Evolutionary conservation across 2,113 vertebrate species (phyloP).

Genomic region (Aptenodytes forsteri): DNA sequence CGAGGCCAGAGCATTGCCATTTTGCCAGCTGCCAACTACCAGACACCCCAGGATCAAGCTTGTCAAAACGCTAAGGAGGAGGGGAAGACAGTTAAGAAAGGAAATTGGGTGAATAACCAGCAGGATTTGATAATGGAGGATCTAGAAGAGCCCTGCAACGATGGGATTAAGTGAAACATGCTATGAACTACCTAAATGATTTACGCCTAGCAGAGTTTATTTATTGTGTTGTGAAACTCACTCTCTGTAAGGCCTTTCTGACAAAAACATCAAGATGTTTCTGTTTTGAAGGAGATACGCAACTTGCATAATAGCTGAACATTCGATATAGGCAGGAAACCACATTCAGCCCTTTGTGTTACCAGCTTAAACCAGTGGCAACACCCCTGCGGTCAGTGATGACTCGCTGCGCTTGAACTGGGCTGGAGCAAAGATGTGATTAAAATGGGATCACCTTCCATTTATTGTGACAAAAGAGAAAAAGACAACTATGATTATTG

Average conservation of each 20-base stretch:
- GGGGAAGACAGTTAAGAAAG: not conserved
- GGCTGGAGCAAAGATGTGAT: not conserved
- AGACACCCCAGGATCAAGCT: not conserved
- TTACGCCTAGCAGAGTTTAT: not conserved
- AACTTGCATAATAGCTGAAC: not conserved
- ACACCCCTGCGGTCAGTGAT: too few relatives aligned
- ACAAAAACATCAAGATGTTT: not conserved
- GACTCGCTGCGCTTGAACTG: not conserved
- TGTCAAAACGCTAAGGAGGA: not conserved
- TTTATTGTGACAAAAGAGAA: not conserved
- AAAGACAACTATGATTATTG: not conserved
- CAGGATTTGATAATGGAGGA: constrained; percentile 83
- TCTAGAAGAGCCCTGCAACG: constrained; percentile 68
- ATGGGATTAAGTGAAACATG: constrained; percentile 44
- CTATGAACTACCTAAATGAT: not conserved
- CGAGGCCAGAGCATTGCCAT: constrained; percentile 72
- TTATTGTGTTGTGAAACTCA: not conserved
- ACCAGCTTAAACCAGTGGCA: not conserved
- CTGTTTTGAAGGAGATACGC: not conserved
- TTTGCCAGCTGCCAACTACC: constrained; percentile 66
- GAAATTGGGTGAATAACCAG: constrained; percentile 62
- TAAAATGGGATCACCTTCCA: not conserved
- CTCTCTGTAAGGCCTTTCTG: not conserved
- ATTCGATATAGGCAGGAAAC: not conserved
- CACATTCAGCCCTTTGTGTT: not conserved